Evolutionary conservation across 2,888 invertebrate species (phyloP), one percentile per base, ranked within the genome.

Genomic region (Ophioninae sp.): DNA sequence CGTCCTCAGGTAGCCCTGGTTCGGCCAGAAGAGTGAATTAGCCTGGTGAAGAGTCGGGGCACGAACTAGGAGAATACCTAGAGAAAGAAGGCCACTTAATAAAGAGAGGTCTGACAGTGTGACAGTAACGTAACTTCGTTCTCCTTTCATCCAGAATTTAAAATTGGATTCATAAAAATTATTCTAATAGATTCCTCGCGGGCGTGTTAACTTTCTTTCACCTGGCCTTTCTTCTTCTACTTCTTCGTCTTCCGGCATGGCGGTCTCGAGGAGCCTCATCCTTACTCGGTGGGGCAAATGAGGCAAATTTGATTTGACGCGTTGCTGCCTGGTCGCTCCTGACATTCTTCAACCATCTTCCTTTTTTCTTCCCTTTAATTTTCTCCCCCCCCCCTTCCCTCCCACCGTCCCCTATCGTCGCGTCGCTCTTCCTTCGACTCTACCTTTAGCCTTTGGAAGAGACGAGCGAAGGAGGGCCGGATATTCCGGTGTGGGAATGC

Each of bases 111-210:
- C 89, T 89, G 91, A 91, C 91, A 90, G 90, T 88, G 90, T 91
- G 91, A 92, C 91, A 90, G 90, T 89, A 88, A 89, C 88, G 91
- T 91, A 91, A 91, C 90, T 91, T 91, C 90, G 89, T 92, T 92
- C 89, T 30, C 30, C 30, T 79, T 77, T 76, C 50, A 79, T 80
- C 88, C 88, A 90, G 91, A 91, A 91, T 92, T 91, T 91, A 89
- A 92, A 92, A 93, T 93, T 92, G 91, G 91, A 93, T 93, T 93
- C 90, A 91, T 92, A 92, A 92, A 93, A 92, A 92, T 92, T 92
- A 92, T 92, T 92, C 92, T 92, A 93, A 92, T 93, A 91, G 91
- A 92, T 92, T 92, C 30, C 91, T 86, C 87, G 88, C 88, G 87
- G 87, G 88, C 85, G 86, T 88, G 85, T 70, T 70, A 69, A 20